phyloP scores from a whole-genome alignment of 2,797 vertebrate species.

The Columba guinea region DNA sequence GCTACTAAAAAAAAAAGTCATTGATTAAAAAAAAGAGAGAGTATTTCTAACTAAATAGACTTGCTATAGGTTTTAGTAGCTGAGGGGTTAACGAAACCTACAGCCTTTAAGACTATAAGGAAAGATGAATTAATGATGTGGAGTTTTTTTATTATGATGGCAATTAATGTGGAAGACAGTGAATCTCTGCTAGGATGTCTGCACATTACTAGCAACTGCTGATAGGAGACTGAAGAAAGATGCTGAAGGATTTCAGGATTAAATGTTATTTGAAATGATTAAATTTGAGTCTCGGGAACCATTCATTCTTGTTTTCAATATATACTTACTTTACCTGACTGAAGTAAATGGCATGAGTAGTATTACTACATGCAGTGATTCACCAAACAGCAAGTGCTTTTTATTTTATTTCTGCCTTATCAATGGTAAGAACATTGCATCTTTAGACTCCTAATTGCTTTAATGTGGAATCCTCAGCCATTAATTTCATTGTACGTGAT shows the following conservation, averaged over 20 bases:
- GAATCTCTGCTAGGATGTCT: background rate
- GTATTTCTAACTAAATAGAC: background rate
- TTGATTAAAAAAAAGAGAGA: accelerated
- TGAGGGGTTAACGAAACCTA: background rate
- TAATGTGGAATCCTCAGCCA: background rate
- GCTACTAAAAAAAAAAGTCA: background rate
- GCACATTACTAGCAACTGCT: background rate
- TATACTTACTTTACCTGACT: background rate
- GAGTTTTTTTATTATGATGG: background rate
- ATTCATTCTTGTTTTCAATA: background rate
- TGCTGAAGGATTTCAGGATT: background rate
- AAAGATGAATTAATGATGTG: background rate
- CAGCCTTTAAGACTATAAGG: background rate
- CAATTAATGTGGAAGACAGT: background rate
- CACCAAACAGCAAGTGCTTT: background rate
- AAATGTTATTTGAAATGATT: background rate
- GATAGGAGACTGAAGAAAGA: background rate
- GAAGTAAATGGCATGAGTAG: background rate
- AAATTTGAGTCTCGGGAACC: background rate
- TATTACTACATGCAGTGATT: background rate
- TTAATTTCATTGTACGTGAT: background rate
- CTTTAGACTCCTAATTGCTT: background rate
- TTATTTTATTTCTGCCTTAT: background rate
- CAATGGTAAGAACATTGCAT: background rate
- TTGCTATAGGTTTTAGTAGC: background rate